A percentile compares a stretch with the other conserved stretches of the same genome.
Conservation (phyloP, 1,140 invertebrate genomes). For the Brachionus paranguensis region DNA sequence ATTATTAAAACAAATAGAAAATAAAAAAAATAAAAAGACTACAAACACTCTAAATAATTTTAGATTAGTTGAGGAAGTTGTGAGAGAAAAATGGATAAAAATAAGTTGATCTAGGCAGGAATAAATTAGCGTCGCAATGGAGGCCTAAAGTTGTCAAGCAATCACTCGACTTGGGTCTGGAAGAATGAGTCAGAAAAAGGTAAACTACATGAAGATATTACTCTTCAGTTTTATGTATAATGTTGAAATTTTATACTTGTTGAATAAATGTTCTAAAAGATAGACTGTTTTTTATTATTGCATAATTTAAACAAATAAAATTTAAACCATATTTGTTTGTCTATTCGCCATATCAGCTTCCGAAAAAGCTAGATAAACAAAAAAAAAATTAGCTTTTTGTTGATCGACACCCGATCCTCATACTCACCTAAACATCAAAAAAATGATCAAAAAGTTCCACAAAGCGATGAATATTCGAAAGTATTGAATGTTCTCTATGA, state of each 20-base stretch:
- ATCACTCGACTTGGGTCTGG: neutral
- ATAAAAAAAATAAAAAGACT: neutral
- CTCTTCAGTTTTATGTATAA: neutral
- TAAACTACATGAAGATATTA: neutral
- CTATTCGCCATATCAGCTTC: neutral
- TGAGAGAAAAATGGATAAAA: neutral
- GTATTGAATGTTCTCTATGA: slow-evolving; percentile 29
- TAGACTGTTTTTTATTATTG: neutral
- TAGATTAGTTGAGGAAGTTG: neutral
- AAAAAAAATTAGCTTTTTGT: neutral
- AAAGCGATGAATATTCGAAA: slow-evolving; percentile 28
- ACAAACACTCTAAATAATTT: neutral
- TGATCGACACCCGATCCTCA: neutral
- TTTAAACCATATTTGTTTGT: neutral
- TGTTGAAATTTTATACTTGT: neutral
- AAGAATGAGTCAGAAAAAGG: neutral
- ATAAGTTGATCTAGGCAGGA: neutral
- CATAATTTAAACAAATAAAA: neutral
- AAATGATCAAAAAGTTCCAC: slow-evolving; percentile 39
- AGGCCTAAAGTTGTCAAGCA: neutral
- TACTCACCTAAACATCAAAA: slow-evolving; percentile 40
- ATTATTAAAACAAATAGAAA: neutral
- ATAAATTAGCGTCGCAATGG: neutral
- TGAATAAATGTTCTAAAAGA: neutral
- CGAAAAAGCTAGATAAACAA: neutral